Evolutionary conservation across 2,797 vertebrate species (phyloP), one percentile per base, ranked within the genome.

Genomic region (Odontamblyopus lacepedii): DNA sequence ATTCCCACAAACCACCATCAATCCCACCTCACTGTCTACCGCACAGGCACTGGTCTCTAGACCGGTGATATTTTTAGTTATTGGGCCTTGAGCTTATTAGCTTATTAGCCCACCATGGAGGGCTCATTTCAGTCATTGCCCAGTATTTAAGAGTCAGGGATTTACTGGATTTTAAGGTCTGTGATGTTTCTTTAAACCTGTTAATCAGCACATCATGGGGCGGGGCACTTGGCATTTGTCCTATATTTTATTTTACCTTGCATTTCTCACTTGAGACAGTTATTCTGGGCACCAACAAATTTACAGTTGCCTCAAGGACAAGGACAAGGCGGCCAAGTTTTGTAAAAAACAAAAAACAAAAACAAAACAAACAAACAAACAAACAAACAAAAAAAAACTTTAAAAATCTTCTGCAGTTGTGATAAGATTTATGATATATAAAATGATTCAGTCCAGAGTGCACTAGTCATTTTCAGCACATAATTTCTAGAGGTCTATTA

Each of bases 21-120:
- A 9, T 27, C 27, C 56, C 9, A 23, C 44, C 44, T 57, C 35
- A 56, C 51, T 50, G 19, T 38, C 2, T 35, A 38, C 61, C 9
- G 3, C 64, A 64, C 75, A 76, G 71, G 69, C 44, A 77, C 55
- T 70, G 73, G 70, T 82, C 83, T 84, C 65, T 68, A 85, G 78
- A 87, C 84, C 69, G 66, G 64, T 82, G 82, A 90, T 92, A 90
- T 90, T 92, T 92, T 90, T 92, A 90, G 85, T 88, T 86, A 83
- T 82, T 84, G 80, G 82, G 82, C 75, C 78, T 78, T 75, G 78
- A 67, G 84, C 75, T 92, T 90, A 91, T 91, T 90, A 67, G 84
- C 75, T 92, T 90, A 91, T 91, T 90, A 88, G 81, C 75, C 80
- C 82, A 83, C 79, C 79, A 80, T 71, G 75, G 76, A 90, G 82